Evolutionary conservation across 1,140 invertebrate genomes (phyloP).

Genomic region (Magallana angulata): DNA sequence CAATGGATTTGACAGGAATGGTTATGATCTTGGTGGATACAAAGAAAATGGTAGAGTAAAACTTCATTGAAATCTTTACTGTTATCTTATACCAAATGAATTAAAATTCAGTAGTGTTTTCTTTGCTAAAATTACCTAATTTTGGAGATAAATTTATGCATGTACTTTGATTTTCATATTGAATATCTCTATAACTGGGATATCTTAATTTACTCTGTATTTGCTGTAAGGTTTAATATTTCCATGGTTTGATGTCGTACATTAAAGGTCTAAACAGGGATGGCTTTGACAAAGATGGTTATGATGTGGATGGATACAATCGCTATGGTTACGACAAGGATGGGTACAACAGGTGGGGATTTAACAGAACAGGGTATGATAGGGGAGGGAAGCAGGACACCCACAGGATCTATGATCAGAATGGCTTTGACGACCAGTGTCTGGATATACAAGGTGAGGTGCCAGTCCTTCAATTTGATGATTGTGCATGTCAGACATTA

Average conservation of each 20-base stretch:
- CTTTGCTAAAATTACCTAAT: too few species aligned
- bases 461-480: neutral
- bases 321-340: constrained; percentile 68
- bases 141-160: too few species aligned
- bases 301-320: constrained; percentile 66
- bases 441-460: constrained; percentile 65
- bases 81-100: too few species aligned
- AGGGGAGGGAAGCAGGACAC: constrained; percentile 48
- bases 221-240: neutral
- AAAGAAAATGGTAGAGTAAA: constrained; percentile 62
- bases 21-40: constrained; percentile 66
- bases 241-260: neutral
- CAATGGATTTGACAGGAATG: constrained; percentile 63
- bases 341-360: constrained; percentile 67
- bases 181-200: too few species aligned
- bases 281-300: constrained; percentile 69
- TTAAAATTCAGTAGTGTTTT: too few species aligned
- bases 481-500: too few species aligned
- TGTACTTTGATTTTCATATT: too few species aligned
- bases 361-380: constrained; percentile 61
- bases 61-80: too few species aligned
- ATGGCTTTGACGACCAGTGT: constrained; percentile 67
- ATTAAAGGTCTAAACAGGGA: constrained; percentile 67
- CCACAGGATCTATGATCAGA: neutral
- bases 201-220: too few species aligned